These are phyloP conservation scores for Hipparchia sbordonii DNA, from an alignment of 2,888 invertebrate genomes.

Conservation along the genomic window DNA sequence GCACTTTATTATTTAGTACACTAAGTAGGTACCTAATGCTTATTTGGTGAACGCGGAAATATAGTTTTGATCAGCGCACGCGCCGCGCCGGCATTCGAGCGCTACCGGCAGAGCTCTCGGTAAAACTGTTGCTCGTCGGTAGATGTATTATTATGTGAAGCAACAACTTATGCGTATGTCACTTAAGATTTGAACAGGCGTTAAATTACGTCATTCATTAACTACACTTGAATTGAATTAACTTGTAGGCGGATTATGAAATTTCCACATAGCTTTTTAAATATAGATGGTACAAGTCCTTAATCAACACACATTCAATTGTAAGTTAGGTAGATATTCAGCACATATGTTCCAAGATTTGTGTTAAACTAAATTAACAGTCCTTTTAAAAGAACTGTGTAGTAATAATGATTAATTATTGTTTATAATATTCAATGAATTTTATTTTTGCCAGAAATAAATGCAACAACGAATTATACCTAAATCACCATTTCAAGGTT, in stretches of 20 bases:
- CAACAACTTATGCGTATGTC: conserved; percentile 52
- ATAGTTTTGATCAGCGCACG: conserved; percentile 28
- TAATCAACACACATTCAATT: not conserved
- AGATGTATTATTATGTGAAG: conserved; percentile 47
- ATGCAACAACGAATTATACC: too few relatives aligned
- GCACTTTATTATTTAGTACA: conserved; percentile 14
- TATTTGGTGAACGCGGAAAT: conserved; percentile 36
- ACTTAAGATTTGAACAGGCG: conserved; percentile 38
- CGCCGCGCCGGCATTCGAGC: conserved; percentile 33
- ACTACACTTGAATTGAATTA: conserved; percentile 47
- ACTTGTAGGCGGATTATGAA: conserved; percentile 24
- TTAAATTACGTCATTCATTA: conserved; percentile 51
- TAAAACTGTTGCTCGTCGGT: conserved; percentile 46
- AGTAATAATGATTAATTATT: too few relatives aligned
- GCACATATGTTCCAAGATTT: too few relatives aligned
- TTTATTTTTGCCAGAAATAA: too few relatives aligned
- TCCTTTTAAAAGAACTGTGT: too few relatives aligned
- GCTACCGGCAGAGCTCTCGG: conserved; percentile 37
- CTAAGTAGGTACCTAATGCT: not conserved
- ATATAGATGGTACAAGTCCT: not conserved
- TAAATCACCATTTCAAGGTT: too few relatives aligned
- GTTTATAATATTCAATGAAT: too few relatives aligned
- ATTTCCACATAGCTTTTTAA: conserved; percentile 8
- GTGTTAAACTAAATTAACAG: too few relatives aligned
- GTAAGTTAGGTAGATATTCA: too few relatives aligned